phyloP scores from a whole-genome alignment of 2,797 vertebrate genomes.

The Myotis myotis region DNA sequence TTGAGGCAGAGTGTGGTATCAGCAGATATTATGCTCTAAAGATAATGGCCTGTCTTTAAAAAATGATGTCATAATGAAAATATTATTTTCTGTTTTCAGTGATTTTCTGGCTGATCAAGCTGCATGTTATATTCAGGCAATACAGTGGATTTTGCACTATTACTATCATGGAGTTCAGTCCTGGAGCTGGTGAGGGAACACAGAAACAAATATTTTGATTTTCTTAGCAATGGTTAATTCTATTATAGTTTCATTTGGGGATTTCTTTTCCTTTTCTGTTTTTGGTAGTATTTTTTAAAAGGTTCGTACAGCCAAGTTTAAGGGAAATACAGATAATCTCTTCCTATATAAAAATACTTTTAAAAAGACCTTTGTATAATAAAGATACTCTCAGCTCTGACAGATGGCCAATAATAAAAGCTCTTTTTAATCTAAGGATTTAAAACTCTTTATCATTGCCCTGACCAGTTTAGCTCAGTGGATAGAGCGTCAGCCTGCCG shows the following conservation, averaged over 20 bases:
- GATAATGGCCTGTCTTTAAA: background rate
- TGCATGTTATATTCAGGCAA: slow-evolving; percentile 95
- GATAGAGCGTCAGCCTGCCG: too few species aligned
- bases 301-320: background rate
- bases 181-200: slow-evolving; percentile 95
- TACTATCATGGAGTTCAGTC: slow-evolving; percentile 99
- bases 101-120: slow-evolving; percentile 96
- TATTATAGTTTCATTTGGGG: background rate
- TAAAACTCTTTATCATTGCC: background rate
- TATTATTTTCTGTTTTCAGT: slow-evolving; percentile 83
- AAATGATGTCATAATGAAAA: slow-evolving; percentile 30
- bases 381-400: slow-evolving; percentile 2
- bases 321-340: background rate
- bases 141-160: slow-evolving; percentile 99
- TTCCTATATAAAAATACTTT: slow-evolving; percentile 46
- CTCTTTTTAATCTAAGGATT: slow-evolving; percentile 40
- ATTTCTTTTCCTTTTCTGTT: slow-evolving; percentile 33
- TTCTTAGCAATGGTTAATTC: slow-evolving; percentile 22
- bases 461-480: too few species aligned
- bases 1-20: background rate
- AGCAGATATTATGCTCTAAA: background rate
- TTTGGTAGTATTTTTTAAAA: background rate
- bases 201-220: background rate
- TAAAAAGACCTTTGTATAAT: background rate
- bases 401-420: background rate